A percentile compares a stretch with the other conserved stretches of the same genome.
These are phyloP conservation scores for Pyrrhosoma nymphula DNA, from an alignment of 2,888 invertebrate genomes.

Conservation along the genomic window DNA sequence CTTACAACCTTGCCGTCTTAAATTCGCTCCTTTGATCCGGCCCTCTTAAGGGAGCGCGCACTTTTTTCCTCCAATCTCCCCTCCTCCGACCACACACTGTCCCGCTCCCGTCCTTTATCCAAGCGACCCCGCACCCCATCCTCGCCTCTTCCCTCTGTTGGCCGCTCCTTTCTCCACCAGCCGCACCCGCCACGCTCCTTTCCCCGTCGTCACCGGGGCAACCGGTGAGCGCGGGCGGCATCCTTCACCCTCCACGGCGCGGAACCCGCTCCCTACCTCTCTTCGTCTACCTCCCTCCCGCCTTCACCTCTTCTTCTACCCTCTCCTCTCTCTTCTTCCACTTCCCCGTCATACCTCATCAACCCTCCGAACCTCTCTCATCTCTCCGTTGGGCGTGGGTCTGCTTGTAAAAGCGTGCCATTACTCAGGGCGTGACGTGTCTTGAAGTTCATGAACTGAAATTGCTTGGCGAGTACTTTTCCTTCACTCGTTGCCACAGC, in stretches of 20 bases:
- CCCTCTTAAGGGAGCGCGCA: not conserved
- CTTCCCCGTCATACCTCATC: not conserved
- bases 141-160: not conserved
- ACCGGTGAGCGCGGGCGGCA: not conserved
- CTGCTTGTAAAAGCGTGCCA: conserved; percentile 57
- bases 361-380: not conserved
- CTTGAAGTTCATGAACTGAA: conserved; percentile 62
- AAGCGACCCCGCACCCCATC: not conserved
- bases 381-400: conserved; percentile 20
- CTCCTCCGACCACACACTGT: not conserved
- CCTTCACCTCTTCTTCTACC: not conserved
- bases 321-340: not conserved
- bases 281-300: not conserved
- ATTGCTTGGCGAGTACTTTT: not conserved
- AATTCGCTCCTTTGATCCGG: conserved; percentile 64
- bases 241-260: not conserved
- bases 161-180: not conserved
- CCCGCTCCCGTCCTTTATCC: conserved; percentile 7
- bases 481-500: not conserved
- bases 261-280: not conserved
- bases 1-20: conserved; percentile 51
- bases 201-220: not conserved
- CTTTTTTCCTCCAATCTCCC: not conserved
- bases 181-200: not conserved
- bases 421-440: conserved; percentile 59